Conservation (phyloP, 2,797 vertebrate genomes). For the Falco cherrug region DNA sequence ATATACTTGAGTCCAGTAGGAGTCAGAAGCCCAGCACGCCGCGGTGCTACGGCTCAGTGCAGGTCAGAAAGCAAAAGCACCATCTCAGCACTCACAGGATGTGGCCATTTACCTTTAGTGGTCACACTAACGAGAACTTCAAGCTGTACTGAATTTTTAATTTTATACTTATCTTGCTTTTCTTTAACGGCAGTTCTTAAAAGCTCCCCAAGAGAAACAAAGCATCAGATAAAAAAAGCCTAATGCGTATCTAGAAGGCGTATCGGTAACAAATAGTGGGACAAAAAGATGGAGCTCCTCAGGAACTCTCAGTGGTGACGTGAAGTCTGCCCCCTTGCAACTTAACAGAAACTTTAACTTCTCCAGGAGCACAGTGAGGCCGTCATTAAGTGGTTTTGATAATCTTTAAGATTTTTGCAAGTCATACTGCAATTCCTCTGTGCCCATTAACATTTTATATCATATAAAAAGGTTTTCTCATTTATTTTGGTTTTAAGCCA, state of each 20-base stretch:
- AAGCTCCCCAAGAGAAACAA: neutral
- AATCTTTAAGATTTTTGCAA: neutral
- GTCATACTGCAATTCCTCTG: neutral
- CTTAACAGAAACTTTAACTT: neutral
- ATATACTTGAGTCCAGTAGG: neutral
- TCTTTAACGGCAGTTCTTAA: neutral
- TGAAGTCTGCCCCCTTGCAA: neutral
- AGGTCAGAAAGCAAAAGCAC: neutral
- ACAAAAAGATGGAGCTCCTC: neutral
- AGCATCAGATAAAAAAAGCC: neutral
- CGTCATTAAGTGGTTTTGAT: neutral
- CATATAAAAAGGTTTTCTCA: neutral
- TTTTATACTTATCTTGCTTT: neutral
- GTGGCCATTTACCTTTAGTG: neutral
- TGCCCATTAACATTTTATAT: neutral
- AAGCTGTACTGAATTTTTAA: neutral
- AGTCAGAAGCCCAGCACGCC: neutral
- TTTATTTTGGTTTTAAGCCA: neutral
- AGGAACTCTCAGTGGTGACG: neutral
- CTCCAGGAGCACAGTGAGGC: neutral
- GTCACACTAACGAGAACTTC: neutral
- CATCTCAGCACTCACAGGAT: neutral
- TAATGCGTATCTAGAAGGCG: neutral
- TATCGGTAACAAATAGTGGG: neutral
- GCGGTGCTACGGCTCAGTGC: neutral